Base-by-base conservation (phyloP, 2,113 vertebrate genomes). In the Alosa alosa region DNA sequence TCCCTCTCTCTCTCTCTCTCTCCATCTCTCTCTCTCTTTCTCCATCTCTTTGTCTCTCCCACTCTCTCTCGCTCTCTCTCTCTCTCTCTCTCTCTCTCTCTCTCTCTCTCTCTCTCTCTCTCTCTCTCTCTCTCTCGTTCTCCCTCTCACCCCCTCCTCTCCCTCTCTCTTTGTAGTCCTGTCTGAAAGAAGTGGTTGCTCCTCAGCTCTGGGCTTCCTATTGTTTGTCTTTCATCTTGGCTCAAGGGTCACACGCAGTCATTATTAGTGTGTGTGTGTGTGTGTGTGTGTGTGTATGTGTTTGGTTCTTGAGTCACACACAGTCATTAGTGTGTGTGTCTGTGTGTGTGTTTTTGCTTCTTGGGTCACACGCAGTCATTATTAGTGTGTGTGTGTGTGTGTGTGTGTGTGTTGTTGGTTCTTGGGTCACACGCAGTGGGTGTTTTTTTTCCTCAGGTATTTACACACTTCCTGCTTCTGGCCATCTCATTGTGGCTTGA, bases 41-140 rank as follows among this genome's bases (percentile, higher is more conserved):
- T 44, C 4, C 18, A 17, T 57, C 55, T 57, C 31, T 72, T 25
- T 72, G 0, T 44, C 15, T 44, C 2, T 44, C 41, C 41, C 1
- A 3, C 8, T 31, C 18, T 64, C 60, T 64, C 64, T 72, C 64
- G 11, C 1, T 31, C 31, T 72, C 64, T 72, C 10, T 44, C 15
- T 44, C 2, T 44, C 41, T 4, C 41, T 44, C 41, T 44, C 41
- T 44, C 41, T 20, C 15, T 44, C 2, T 44, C 41, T 1, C n/a
- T n/a, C n/a, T n/a, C n/a, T n/a, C 1, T 1, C 8, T n/a, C 18
- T 64, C 60, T 64, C 64, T 72, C 64, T 31, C 1, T 31, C 22
- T 72, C 85, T 83, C 13, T 45, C 86, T 81, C 93, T 91, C 91
- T 46, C 36, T 46, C 64, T 68, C 57, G 1, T 82, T 68, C 84